These are phyloP conservation scores for Chiloscyllium punctatum DNA, from an alignment of 2,797 vertebrate genomes.

Conservation along the genomic window DNA sequence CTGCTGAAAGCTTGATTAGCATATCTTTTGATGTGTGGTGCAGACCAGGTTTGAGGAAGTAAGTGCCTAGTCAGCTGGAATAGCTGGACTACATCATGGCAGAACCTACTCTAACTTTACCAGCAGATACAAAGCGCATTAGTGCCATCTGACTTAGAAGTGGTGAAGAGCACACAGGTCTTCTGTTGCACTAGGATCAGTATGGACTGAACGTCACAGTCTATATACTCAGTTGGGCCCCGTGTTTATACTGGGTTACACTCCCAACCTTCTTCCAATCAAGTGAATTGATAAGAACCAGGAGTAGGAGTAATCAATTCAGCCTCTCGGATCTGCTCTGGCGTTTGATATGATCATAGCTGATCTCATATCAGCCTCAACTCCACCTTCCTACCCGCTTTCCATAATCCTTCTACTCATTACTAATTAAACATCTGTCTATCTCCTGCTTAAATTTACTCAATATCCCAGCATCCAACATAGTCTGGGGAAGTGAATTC, in stretches of 20 bases:
- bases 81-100: neutral
- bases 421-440: no score
- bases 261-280: neutral
- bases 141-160: neutral
- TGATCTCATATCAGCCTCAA: no score
- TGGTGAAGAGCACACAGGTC: neutral
- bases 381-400: no score
- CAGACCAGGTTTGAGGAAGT: neutral
- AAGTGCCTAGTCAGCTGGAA: neutral
- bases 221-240: neutral
- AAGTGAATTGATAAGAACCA: neutral
- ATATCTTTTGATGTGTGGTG: neutral
- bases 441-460: no score
- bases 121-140: neutral
- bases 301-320: no score
- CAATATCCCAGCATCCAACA: no score
- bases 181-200: neutral
- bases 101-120: neutral
- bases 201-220: neutral
- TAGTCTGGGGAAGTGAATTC: no score
- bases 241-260: neutral
- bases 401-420: no score
- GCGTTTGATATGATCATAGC: no score
- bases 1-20: neutral
- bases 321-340: no score